A percentile compares a stretch with the other conserved stretches of the same genome.
These are phyloP conservation scores for Podocnemis expansa DNA, from an alignment of 2,113 vertebrate genomes.

Conservation along the genomic window DNA sequence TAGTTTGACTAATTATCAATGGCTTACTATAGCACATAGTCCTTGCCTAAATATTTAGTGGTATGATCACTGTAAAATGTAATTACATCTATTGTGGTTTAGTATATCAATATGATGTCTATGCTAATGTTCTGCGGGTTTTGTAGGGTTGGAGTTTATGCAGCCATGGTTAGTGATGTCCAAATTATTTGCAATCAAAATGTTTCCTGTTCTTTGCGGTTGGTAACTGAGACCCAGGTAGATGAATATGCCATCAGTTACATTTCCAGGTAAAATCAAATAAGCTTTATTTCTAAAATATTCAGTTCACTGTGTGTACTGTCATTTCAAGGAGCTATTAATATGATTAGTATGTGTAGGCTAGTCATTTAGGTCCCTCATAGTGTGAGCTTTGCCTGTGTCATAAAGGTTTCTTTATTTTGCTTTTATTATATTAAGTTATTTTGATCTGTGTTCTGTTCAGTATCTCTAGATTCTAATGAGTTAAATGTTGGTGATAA, in stretches of 20 bases:
- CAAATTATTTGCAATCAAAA: constrained; percentile 19
- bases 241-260: not conserved
- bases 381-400: constrained; percentile 16
- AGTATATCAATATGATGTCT: constrained; percentile 46
- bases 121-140: not conserved
- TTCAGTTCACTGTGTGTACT: not conserved
- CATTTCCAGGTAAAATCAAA: constrained; percentile 18
- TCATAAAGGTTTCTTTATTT: constrained; percentile 50
- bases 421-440: constrained; percentile 32
- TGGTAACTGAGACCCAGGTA: not conserved
- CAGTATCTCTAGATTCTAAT: constrained; percentile 41
- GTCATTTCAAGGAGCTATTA: constrained; percentile 33
- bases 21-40: constrained; percentile 60
- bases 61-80: constrained; percentile 66
- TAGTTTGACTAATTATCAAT: constrained; percentile 75
- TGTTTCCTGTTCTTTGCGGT: not conserved
- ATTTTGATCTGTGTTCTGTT: constrained; percentile 60
- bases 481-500: constrained; percentile 25
- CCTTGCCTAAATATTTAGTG: constrained; percentile 66
- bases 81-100: constrained; percentile 59
- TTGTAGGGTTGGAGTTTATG: not conserved
- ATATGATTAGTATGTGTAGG: constrained; percentile 47
- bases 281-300: constrained; percentile 28
- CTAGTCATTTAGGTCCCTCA: constrained; percentile 45
- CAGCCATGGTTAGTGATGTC: not conserved